Evolutionary conservation across 2,797 vertebrate species (phyloP).

Genomic region (Odontamblyopus rebecca): DNA sequence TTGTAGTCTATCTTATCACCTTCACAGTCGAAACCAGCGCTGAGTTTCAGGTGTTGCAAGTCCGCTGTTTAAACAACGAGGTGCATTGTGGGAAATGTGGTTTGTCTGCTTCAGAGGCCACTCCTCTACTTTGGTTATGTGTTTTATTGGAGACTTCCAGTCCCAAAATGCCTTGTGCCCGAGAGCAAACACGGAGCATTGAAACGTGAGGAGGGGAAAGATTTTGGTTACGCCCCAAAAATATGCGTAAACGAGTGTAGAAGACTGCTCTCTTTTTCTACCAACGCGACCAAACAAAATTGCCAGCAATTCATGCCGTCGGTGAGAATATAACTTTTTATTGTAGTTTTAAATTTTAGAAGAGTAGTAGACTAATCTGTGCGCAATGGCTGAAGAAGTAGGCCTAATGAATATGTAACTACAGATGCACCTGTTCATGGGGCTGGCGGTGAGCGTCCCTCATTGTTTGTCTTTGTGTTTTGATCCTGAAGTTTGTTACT

Average conservation of each 20-base stretch:
- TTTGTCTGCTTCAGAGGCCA: not conserved
- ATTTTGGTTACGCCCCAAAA: conserved; percentile 29
- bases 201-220: conserved; percentile 38
- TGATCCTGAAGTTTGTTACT: not conserved
- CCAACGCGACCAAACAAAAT: conserved; percentile 14
- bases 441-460: not conserved
- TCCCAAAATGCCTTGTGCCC: conserved; percentile 63
- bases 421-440: conserved; percentile 40
- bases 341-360: not conserved
- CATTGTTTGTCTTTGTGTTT: conserved; percentile 1
- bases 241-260: conserved; percentile 29
- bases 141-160: conserved; percentile 52
- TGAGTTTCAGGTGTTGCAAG: conserved; percentile 76
- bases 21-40: conserved; percentile 64
- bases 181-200: conserved; percentile 36
- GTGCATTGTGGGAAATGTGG: conserved; percentile 69
- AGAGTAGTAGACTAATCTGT: not conserved
- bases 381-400: not conserved
- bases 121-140: conserved; percentile 1
- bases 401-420: conserved; percentile 30
- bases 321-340: conserved; percentile 52
- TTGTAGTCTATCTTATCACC: not conserved
- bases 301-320: conserved; percentile 41
- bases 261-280: conserved; percentile 31
- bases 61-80: conserved; percentile 32